A percentile compares a stretch with the other conserved stretches of the same genome.
phyloP scores from a whole-genome alignment of 2,888 invertebrate species.

The Epirrhoe tristata region DNA sequence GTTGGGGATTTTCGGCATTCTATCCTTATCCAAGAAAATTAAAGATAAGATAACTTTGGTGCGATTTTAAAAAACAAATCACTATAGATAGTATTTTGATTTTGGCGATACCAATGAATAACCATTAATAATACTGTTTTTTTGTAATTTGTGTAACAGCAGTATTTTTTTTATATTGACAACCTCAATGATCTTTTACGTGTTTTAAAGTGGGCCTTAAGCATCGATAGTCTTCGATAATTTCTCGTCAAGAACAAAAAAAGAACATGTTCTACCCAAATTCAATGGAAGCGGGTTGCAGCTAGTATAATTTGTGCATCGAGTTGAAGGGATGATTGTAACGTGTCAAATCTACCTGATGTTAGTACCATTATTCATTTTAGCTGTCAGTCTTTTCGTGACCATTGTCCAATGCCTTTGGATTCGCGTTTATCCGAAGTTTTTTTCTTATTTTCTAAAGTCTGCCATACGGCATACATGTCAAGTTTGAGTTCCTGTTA shows the following conservation, averaged over 20 bases:
- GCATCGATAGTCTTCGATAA: background rate
- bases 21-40: constrained; percentile 31
- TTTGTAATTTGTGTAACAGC: background rate
- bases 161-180: background rate
- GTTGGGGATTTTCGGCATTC: constrained; percentile 43
- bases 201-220: background rate
- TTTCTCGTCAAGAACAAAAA: background rate
- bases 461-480: constrained; percentile 62
- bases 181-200: background rate
- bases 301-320: constrained; percentile 32
- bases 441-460: constrained; percentile 54
- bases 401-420: constrained; percentile 84
- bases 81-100: background rate
- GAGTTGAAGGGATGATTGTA: constrained; percentile 72
- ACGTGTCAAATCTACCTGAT: constrained; percentile 78
- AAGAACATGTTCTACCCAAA: background rate
- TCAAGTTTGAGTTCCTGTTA: constrained; percentile 64
- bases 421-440: constrained; percentile 69
- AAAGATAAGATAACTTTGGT: constrained; percentile 32
- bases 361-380: constrained; percentile 69
- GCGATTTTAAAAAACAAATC: constrained; percentile 31
- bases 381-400: constrained; percentile 68
- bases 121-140: too few species aligned
- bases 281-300: constrained; percentile 9
- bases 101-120: too few species aligned